These are phyloP conservation scores for Ectemnius lituratus DNA, from an alignment of 2,888 invertebrate species.

Conservation along the genomic window DNA sequence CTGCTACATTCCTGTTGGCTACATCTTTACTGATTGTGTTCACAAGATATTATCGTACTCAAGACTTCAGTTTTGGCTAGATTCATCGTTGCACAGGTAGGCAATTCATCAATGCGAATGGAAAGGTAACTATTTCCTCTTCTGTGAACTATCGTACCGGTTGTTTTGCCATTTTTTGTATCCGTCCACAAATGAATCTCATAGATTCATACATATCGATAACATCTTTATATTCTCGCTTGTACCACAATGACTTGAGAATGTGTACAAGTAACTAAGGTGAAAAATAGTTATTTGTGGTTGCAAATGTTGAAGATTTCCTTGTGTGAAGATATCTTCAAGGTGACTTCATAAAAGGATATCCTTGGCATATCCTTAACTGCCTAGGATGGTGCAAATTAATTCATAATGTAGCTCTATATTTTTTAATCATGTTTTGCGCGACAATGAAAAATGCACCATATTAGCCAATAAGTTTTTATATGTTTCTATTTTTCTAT, in stretches of 20 bases:
- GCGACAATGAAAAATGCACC: too few relatives aligned
- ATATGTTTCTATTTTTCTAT: too few relatives aligned
- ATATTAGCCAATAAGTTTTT: too few relatives aligned
- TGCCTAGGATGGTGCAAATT: slow-evolving; percentile 2
- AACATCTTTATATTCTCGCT: neutral
- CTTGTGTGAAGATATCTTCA: too few relatives aligned
- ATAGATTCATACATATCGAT: neutral
- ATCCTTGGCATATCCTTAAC: neutral
- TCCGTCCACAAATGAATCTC: too few relatives aligned
- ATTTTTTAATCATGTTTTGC: too few relatives aligned
- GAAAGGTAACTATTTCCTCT: neutral
- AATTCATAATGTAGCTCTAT: too few relatives aligned
- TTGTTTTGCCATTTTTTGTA: slow-evolving; percentile 11
- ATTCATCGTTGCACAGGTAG: neutral
- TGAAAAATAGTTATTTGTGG: neutral
- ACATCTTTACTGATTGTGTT: slow-evolving; percentile 57
- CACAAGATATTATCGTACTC: slow-evolving; percentile 65
- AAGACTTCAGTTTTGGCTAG: slow-evolving; percentile 66
- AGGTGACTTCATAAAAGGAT: neutral
- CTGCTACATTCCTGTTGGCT: slow-evolving; percentile 64
- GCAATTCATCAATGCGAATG: neutral
- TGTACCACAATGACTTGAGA: neutral
- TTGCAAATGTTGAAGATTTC: too few relatives aligned
- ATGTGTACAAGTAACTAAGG: neutral
- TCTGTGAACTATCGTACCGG: too few relatives aligned